These are phyloP conservation scores for Danaus plexippus DNA, from an alignment of 1,140 invertebrate species.

Conservation along the genomic window DNA sequence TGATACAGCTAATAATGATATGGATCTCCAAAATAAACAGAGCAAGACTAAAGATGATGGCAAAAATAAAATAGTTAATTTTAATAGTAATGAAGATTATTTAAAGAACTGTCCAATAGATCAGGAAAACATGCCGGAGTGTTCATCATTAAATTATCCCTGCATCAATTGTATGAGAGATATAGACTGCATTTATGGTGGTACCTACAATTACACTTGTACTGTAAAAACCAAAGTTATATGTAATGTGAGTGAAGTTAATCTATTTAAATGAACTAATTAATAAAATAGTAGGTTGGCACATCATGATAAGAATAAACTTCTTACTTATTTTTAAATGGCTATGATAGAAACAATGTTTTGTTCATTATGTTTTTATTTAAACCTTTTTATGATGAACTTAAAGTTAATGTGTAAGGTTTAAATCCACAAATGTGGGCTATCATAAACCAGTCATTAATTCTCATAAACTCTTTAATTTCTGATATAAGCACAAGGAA, in stretches of 20 bases:
- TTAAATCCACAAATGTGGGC: too few relatives aligned
- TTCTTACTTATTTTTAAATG: too few relatives aligned
- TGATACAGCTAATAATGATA: slow-evolving; percentile 57
- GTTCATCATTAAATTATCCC: slow-evolving; percentile 67
- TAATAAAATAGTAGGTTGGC: too few relatives aligned
- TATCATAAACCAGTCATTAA: too few relatives aligned
- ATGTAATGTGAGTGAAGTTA: slow-evolving; percentile 65
- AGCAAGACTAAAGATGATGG: slow-evolving; percentile 48
- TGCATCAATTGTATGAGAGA: slow-evolving; percentile 73
- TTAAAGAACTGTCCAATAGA: slow-evolving; percentile 51
- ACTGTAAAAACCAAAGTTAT: slow-evolving; percentile 63
- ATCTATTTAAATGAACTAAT: slow-evolving; percentile 5
- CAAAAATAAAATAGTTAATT: slow-evolving; percentile 45
- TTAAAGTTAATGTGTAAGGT: too few relatives aligned
- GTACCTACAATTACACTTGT: slow-evolving; percentile 70
- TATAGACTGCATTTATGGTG: slow-evolving; percentile 73
- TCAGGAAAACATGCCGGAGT: slow-evolving; percentile 49
- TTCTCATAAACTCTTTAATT: too few relatives aligned
- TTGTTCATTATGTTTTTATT: not conserved
- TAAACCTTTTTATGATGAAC: too few relatives aligned
- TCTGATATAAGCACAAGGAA: too few relatives aligned
- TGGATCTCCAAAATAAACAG: slow-evolving; percentile 56
- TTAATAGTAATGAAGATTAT: slow-evolving; percentile 57
- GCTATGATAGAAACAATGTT: too few relatives aligned
- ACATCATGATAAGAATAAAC: too few relatives aligned